Base-by-base conservation (phyloP, 2,113 vertebrate genomes). In the Oreocharis arfaki region DNA sequence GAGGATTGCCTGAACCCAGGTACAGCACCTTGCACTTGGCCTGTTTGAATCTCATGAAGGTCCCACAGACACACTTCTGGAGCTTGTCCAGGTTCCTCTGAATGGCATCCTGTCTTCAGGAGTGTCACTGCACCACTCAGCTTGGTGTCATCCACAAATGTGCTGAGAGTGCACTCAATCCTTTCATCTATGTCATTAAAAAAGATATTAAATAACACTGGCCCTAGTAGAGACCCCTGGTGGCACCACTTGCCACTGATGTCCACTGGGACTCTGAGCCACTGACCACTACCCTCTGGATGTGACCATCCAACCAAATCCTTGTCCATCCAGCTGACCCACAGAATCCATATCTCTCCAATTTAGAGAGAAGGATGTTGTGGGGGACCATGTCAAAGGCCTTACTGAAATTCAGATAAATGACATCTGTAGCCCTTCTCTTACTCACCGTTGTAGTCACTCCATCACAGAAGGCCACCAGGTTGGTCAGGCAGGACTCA, bases 1-100 rank as follows among this genome's bases (percentile, higher is more conserved):
- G 1, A 4, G 3, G 4, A 3, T 9, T 77, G 35, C 18, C 30
- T 2, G 0, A 17, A 32, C 1, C 1, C 39, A 78, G 4, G 6
- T 12, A 8, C 12, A 81, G 42, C 27, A 67, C 27, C 12, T 27
- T 65, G 27, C 12, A 49, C 21, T 27, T 55, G 35, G 18, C 3
- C 52, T 61, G 64, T 1, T 3, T 64, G 5, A 84, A 71, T 13
- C 4, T 84, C 75, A 61, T 27, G 16, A 67, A 4, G 3, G 27
- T 47, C 37, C 42, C 33, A 61, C 2, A 2, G 16, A 32, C 7
- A 26, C 21, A 39, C 1, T 37, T 35, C 26, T n/a, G 1, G 3
- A 69, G 35, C 8, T 14, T 44, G 19, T 86, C 10, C 14, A 63
- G 5, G 7, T 42, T 9, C 11, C n/a, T 42, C 37, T 50, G 17